Evolutionary conservation across 2,888 invertebrate genomes (phyloP), one percentile per base, ranked within the genome.

Genomic region (Clunio marinus): DNA sequence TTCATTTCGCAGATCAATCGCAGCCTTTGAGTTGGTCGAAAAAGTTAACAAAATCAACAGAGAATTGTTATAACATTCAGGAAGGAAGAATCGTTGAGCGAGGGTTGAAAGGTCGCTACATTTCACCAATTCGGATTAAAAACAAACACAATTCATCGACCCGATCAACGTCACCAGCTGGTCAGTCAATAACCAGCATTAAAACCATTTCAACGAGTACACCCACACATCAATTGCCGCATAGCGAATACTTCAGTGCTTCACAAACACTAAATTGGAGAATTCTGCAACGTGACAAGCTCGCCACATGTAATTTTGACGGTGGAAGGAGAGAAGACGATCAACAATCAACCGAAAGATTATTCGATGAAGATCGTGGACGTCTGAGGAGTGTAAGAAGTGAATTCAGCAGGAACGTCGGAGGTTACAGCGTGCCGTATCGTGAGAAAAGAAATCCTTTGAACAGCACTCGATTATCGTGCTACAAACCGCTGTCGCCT

Each of bases 21-120:
- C 15, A n/a, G 20, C 15, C 66, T 15, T 15, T 66, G 22, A 55
- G n/a, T n/a, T 66, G 66, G 66, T 37, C 66, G 24, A 66, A 66
- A 24, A 66, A 66, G 27, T 22, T 66, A 8, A 55, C 55, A 22
- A 51, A 66, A 66, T 32, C 66, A 37, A 60, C 66, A 15, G 51
- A 60, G 32, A 70, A 70, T 58, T 70, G 70, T 59, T 70, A 70
- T 28, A 70, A 63, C 32, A 67, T 70, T 32, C 69, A 70, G 62
- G 69, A 69, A 41, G 70, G 67, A 32, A n/a, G 35, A 37, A 55
- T 69, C 22, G 59, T 67, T 27, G 67, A 68, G 22, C 2, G 51
- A 22, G 41, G 41, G 2, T 51, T 22, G 51, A 17, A 22, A 35
- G 55, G 55, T 37, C 60, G 69, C 51, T 68, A 69, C 35, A 51